Evolutionary conservation across 2,113 vertebrate genomes (phyloP).

Genomic region (Craseonycteris thonglongyai): DNA sequence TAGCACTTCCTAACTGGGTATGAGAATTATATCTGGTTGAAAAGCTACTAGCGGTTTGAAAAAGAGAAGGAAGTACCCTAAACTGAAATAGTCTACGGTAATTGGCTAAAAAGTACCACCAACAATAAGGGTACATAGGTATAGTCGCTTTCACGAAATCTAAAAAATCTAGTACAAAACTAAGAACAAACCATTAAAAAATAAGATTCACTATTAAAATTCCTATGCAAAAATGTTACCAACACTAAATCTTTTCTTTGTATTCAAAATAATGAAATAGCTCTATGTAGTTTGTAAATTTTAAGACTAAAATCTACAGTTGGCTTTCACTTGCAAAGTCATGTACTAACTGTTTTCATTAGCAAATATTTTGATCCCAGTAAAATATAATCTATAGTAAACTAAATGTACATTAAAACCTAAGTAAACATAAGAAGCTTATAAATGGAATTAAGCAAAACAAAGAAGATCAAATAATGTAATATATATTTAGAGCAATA

Average conservation of each 20-base stretch:
- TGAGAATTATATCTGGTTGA: neutral
- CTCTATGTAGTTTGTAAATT: constrained; percentile 35
- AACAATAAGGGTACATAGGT: neutral
- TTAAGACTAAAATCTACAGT: constrained; percentile 49
- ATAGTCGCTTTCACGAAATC: constrained; percentile 10
- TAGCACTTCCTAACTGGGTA: neutral
- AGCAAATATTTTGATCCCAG: constrained; percentile 60
- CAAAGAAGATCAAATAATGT: constrained; percentile 1
- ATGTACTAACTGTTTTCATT: constrained; percentile 66
- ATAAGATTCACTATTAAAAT: constrained; percentile 25
- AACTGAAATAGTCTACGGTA: neutral
- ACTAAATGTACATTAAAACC: constrained; percentile 54
- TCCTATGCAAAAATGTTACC: constrained; percentile 43
- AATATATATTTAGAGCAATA: constrained; percentile 14
- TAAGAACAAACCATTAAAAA: constrained; percentile 43
- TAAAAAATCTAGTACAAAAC: neutral
- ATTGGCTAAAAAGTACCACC: neutral
- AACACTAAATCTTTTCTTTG: constrained; percentile 24
- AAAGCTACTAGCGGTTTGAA: neutral
- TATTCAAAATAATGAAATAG: constrained; percentile 60
- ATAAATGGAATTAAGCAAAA: constrained; percentile 31
- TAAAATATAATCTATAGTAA: constrained; percentile 56
- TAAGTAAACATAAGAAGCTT: constrained; percentile 48
- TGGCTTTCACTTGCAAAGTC: constrained; percentile 68
- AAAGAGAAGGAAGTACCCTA: neutral